Conservation (phyloP, 2,113 vertebrate genomes). For the Ailurus styani region DNA sequence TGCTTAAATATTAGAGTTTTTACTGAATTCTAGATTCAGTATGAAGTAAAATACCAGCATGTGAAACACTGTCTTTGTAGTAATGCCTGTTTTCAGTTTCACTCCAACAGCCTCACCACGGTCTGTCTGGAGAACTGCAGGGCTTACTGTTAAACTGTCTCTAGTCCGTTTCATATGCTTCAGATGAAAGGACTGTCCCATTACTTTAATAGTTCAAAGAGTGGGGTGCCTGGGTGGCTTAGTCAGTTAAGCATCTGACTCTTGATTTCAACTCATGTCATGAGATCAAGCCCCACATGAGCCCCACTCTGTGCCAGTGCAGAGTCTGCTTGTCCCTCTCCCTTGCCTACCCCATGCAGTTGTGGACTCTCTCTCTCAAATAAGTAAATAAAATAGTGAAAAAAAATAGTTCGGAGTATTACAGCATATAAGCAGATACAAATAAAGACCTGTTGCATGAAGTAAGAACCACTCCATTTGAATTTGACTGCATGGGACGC, state of each 20-base stretch:
- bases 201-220: slow-evolving; percentile 85
- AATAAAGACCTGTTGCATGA: neutral
- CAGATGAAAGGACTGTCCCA: slow-evolving; percentile 74
- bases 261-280: neutral
- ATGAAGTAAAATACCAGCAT: slow-evolving; percentile 91
- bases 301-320: neutral
- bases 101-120: slow-evolving; percentile 87
- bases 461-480: neutral
- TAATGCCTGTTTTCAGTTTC: slow-evolving; percentile 90
- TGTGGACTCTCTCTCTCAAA: neutral
- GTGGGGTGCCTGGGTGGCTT: neutral
- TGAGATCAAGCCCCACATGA: neutral
- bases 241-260: neutral
- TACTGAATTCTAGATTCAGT: slow-evolving; percentile 83
- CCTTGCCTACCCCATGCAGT: neutral
- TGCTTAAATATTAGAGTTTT: neutral
- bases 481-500: neutral
- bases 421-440: slow-evolving; percentile 86
- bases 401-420: slow-evolving; percentile 82
- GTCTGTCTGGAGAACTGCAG: slow-evolving; percentile 90
- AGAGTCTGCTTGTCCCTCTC: neutral
- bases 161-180: slow-evolving; percentile 75
- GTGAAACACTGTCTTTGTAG: slow-evolving; percentile 90
- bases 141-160: slow-evolving; percentile 87
- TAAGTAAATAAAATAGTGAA: neutral